Evolutionary conservation across 2,888 invertebrate genomes (phyloP), one percentile per base, ranked within the genome.

Genomic region (Acleris laterana): DNA sequence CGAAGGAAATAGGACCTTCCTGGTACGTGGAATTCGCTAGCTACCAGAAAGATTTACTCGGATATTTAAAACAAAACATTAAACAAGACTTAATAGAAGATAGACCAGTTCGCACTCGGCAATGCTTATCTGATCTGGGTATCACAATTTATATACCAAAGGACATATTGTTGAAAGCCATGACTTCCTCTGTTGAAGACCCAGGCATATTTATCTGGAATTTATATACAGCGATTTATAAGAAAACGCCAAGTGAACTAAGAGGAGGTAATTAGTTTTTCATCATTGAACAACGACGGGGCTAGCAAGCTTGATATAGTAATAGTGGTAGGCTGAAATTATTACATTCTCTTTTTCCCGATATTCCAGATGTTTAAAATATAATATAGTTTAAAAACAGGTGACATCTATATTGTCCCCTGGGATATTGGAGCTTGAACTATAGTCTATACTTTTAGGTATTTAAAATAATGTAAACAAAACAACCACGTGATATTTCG

Each of bases 181-280:
- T 93, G 88, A 68, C 58, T 0, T 75, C 78, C 3, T 83, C 84
- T 1, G 55, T 78, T 13, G 82, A 83, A 58, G 90, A 93, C 51
- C 83, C 92, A 1, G 91, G 90, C 1, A 74, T 90, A n/a, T 93
- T 93, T 73, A 83, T 93, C 63, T 92, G 92, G 90, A 82, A 83
- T 72, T 78, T 93, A 0, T 93, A 89, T 63, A 77, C 79, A 17
- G 76, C 78, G 9, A 68, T 85, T 66, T 92, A 88, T 73, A 87
- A 88, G 65, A 75, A 66, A 50, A 72, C 88, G 11, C 92, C 93
- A 0, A 88, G 79, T 71, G 79, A 83, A 70, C 72, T 85, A 60
- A 77, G 77, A 69, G 65, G 74, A 65, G 75, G 88, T 88, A 72
- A 79, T 77, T 58, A 46, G 4, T 38, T 13, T 38, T 28, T 46